Conservation (phyloP, 2,113 vertebrate genomes). For the Myocastor coypus region DNA sequence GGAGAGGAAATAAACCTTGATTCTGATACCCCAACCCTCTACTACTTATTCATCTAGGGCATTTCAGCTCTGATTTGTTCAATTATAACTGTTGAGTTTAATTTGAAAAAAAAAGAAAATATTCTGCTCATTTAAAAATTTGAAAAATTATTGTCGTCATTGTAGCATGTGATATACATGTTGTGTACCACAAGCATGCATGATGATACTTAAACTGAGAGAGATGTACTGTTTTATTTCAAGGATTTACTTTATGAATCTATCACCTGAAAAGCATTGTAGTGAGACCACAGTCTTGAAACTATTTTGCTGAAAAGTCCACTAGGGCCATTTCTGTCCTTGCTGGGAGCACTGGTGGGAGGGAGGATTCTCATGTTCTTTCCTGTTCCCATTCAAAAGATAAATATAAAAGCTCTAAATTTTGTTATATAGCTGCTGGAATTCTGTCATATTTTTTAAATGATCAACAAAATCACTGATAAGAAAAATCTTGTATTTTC, state of each 20-base stretch:
- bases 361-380: background rate
- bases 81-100: background rate
- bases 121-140: background rate
- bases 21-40: background rate
- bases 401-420: background rate
- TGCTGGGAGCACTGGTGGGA: background rate
- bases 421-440: background rate
- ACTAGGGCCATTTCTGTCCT: background rate
- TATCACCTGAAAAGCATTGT: background rate
- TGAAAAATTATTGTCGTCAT: constrained; percentile 21
- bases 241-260: constrained; percentile 2
- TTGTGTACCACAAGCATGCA: background rate
- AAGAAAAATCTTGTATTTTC: background rate
- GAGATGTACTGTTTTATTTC: background rate
- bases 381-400: background rate
- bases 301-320: background rate
- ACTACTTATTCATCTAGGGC: background rate
- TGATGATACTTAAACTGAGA: background rate
- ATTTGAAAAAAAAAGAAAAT: background rate
- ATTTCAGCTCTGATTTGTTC: constrained; percentile 11
- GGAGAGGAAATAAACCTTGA: background rate
- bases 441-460: background rate
- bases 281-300: background rate
- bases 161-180: background rate
- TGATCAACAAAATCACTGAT: constrained; percentile 6